phyloP scores from a whole-genome alignment of 2,888 invertebrate species.

The Seira ritae region DNA sequence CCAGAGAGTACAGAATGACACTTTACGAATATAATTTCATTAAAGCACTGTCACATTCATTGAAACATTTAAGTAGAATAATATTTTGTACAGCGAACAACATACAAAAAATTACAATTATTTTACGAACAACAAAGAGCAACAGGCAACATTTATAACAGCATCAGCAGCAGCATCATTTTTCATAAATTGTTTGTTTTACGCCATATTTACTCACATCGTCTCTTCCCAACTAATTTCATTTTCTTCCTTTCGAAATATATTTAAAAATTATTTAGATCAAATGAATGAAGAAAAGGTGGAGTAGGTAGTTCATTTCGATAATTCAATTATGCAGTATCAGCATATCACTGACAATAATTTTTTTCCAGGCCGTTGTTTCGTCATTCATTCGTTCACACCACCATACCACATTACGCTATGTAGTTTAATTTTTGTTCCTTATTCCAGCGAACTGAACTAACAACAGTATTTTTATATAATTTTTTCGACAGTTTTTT shows the following conservation, averaged over 20 bases:
- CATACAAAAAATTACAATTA: background rate
- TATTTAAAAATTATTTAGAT: background rate
- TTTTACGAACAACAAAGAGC: background rate
- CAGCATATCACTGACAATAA: too few relatives aligned
- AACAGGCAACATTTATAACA: slow-evolving; percentile 34
- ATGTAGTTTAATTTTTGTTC: too few relatives aligned
- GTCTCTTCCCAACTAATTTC: background rate
- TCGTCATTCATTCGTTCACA: too few relatives aligned
- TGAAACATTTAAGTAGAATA: background rate
- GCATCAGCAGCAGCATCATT: slow-evolving; percentile 29
- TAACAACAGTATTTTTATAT: too few relatives aligned
- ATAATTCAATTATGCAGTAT: too few relatives aligned
- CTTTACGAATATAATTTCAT: background rate
- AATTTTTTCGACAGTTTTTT: too few relatives aligned
- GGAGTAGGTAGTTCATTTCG: too few relatives aligned
- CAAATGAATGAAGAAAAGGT: background rate
- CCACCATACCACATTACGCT: too few relatives aligned
- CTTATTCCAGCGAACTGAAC: too few relatives aligned
- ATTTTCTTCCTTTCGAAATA: background rate
- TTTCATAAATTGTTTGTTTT: slow-evolving; percentile 21
- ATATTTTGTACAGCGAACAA: background rate
- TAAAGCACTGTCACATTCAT: slow-evolving; percentile 16
- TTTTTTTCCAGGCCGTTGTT: too few relatives aligned
- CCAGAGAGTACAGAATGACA: too few relatives aligned
- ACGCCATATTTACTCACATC: background rate